phyloP scores from a whole-genome alignment of 2,113 vertebrate genomes.

The Trogon surrucura region DNA sequence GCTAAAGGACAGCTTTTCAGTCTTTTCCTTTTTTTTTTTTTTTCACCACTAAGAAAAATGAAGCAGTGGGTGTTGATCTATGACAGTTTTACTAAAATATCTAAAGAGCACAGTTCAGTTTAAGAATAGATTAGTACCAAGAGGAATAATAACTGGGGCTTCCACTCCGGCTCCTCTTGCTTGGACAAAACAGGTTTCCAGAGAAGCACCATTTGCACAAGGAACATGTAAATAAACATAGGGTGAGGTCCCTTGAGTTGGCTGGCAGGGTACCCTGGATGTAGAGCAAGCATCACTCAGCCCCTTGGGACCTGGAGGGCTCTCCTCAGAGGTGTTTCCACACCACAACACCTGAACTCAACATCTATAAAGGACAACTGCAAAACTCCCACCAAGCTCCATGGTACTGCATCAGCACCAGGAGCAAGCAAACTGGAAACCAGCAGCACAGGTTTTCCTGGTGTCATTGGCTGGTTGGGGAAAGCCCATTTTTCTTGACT shows the following conservation, averaged over 20 bases:
- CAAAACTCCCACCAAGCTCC: not conserved
- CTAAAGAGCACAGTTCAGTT: slow-evolving; percentile 53
- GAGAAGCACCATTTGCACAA: not conserved
- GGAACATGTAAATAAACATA: fast-evolving
- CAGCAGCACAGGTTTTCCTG: not conserved
- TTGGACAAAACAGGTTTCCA: not conserved
- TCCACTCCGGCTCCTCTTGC: not conserved
- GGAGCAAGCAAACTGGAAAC: not conserved
- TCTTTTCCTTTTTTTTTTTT: not conserved
- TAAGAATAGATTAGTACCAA: slow-evolving; percentile 64
- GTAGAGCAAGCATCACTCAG: not conserved
- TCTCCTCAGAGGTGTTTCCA: not conserved
- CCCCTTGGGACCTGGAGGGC: not conserved
- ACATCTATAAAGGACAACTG: not conserved
- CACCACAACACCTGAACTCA: not conserved
- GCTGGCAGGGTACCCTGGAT: not conserved
- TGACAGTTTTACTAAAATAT: slow-evolving; percentile 71
- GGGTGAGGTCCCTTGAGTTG: not conserved
- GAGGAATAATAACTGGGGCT: slow-evolving; percentile 27
- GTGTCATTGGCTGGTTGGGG: not conserved
- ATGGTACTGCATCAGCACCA: not conserved
- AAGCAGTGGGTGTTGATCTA: slow-evolving; percentile 55
- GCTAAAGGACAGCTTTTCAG: slow-evolving; percentile 20
- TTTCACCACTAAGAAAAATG: slow-evolving; percentile 54
- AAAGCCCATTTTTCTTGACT: not conserved